Percentiles rank a stretch among this genome's conserved stretches.
Evolutionary conservation across 2,888 invertebrate genomes (phyloP).

Genomic region (Apantesis nais): DNA sequence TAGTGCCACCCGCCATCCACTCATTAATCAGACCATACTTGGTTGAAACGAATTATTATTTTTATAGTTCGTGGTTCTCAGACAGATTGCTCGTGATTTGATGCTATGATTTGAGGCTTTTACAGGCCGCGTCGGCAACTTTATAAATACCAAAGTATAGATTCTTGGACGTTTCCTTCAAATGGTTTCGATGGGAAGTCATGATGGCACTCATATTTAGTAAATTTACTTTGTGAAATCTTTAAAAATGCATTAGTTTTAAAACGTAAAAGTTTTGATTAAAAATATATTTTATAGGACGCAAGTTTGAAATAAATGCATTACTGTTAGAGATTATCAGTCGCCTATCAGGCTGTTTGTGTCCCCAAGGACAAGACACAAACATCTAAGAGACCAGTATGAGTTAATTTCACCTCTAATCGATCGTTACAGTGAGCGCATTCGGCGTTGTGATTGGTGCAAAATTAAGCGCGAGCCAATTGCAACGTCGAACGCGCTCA

Average conservation of each 20-base stretch:
- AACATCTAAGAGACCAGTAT: no score
- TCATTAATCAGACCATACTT: constrained; percentile 25
- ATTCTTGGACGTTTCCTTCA: constrained; percentile 26
- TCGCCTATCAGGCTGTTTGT: no score
- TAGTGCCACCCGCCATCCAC: background rate
- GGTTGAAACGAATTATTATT: constrained; percentile 79
- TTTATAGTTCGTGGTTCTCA: constrained; percentile 77
- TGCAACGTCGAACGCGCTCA: no score
- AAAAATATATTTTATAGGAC: background rate
- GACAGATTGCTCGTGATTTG: constrained; percentile 80
- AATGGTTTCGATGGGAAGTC: constrained; percentile 27
- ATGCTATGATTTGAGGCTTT: constrained; percentile 78
- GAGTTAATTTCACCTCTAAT: no score
- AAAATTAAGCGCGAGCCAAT: no score
- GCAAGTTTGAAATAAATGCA: background rate
- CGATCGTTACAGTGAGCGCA: no score
- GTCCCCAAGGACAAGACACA: no score
- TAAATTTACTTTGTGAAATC: constrained; percentile 11
- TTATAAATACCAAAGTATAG: constrained; percentile 54
- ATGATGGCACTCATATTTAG: constrained; percentile 23
- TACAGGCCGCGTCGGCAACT: constrained; percentile 64
- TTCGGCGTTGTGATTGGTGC: no score
- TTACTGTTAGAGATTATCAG: background rate
- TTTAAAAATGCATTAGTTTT: background rate
- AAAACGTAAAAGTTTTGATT: background rate